phyloP scores from a whole-genome alignment of 1,140 invertebrate genomes.

The Monomorium pharaonis region DNA sequence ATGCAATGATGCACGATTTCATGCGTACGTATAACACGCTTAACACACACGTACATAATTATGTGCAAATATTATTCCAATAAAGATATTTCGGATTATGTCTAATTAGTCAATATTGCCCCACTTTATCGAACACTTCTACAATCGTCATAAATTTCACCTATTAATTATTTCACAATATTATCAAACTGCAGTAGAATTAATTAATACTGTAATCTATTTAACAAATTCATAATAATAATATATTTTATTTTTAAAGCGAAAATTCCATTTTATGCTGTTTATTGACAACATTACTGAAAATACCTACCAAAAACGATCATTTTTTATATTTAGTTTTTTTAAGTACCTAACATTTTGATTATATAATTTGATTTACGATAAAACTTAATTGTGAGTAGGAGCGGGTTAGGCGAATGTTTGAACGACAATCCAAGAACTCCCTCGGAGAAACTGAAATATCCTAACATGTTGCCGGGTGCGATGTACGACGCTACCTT shows the following conservation, averaged over 20 bases:
- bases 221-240: background rate
- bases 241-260: background rate
- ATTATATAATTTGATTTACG: background rate
- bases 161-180: constrained; percentile 11
- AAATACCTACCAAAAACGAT: background rate
- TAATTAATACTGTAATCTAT: background rate
- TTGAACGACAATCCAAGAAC: constrained; percentile 87
- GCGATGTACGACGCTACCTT: constrained; percentile 89
- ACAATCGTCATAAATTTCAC: background rate
- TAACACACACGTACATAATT: background rate
- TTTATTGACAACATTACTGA: background rate
- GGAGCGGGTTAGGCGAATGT: constrained; percentile 88
- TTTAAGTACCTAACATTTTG: background rate
- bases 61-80: constrained; percentile 19
- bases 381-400: constrained; percentile 14
- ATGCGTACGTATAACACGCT: background rate
- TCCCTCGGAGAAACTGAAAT: constrained; percentile 83
- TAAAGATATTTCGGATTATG: constrained; percentile 3
- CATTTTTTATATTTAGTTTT: constrained; percentile 3
- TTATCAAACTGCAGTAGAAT: background rate
- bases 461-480: constrained; percentile 87
- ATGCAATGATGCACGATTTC: constrained; percentile 3
- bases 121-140: background rate
- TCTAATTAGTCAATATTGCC: background rate
- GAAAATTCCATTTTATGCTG: background rate